These are phyloP conservation scores for Mycteria americana DNA, from an alignment of 2,797 vertebrate species.

Conservation along the genomic window DNA sequence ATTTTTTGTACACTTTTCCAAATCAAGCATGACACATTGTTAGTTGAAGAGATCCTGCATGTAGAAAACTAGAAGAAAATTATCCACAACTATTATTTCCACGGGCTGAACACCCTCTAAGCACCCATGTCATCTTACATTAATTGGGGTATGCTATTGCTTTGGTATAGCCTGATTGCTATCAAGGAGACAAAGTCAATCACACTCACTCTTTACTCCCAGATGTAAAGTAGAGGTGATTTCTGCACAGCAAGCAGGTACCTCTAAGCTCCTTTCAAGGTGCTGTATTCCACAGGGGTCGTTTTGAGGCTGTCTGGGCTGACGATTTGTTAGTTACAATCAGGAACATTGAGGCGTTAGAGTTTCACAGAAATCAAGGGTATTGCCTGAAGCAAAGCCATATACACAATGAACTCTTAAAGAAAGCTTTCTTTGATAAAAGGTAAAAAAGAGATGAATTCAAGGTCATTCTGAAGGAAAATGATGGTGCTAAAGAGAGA, in stretches of 20 bases:
- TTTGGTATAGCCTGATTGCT: neutral
- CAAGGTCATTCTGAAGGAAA: slow-evolving; percentile 10
- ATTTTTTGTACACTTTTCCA: neutral
- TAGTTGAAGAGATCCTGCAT: neutral
- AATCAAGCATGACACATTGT: neutral
- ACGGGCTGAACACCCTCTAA: neutral
- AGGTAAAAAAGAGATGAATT: neutral
- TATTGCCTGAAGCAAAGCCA: neutral
- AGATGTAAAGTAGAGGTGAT: neutral
- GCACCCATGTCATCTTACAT: neutral
- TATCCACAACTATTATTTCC: neutral
- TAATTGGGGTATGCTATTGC: neutral
- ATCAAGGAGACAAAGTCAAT: neutral
- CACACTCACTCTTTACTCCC: neutral
- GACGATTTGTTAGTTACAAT: neutral
- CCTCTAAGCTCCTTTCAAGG: neutral
- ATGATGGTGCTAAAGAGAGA: neutral
- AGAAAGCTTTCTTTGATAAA: neutral
- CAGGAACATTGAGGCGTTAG: neutral
- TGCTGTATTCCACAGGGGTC: neutral
- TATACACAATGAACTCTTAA: neutral
- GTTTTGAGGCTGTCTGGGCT: neutral
- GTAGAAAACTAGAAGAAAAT: neutral
- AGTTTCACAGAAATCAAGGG: neutral
- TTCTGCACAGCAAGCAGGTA: neutral